Base-by-base conservation (phyloP, 2,113 vertebrate genomes). In the Macroglossus sobrinus region DNA sequence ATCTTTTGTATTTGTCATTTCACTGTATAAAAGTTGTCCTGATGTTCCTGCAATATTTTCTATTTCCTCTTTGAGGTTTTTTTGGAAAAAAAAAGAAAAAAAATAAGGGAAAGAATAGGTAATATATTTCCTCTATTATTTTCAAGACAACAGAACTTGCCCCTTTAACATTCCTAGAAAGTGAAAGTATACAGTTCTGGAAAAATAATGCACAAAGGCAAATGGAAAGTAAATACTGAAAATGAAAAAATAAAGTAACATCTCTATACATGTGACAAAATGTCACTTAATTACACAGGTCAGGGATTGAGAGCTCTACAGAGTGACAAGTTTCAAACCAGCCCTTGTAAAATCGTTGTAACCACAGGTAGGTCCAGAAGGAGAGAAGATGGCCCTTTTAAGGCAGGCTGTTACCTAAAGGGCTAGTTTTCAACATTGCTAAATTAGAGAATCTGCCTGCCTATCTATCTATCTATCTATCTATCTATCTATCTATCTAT, bases 221-320 rank as follows among this genome's bases (percentile, higher is more conserved):
- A 94, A 38, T 30, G 78, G 84, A 88, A 95, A 95, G 43, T 50
- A 76, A 84, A 84, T 43, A 33, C 15, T 5, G 69, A 97, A 91
- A 76, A 45, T 75, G 43, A 43, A 86, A 35, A 50, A 9, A 85
- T 24, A 24, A 55, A 92, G 50, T 85, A 26, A 35, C 28, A 11
- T 76, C 59, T 80, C 64, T 76, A 16, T 47, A 12, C 30, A 93
- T 75, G n/a, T 35, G 66, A 71, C 4, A 47, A 66, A 80, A 59
- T 38, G 40, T 69, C 66, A 86, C 13, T 38, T 61, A 55, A 16
- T 15, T 30, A 47, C 4, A 40, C 38, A 21, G 63, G 8, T 79
- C n/a, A 75, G 21, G 35, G 59, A 90, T 45, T 47, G 33, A 33
- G 19, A 16, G 24, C n/a, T 61, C 21, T 85, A 3, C 3, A 35